Base-by-base conservation (phyloP, 2,797 vertebrate genomes). In the Dipus sagitta region DNA sequence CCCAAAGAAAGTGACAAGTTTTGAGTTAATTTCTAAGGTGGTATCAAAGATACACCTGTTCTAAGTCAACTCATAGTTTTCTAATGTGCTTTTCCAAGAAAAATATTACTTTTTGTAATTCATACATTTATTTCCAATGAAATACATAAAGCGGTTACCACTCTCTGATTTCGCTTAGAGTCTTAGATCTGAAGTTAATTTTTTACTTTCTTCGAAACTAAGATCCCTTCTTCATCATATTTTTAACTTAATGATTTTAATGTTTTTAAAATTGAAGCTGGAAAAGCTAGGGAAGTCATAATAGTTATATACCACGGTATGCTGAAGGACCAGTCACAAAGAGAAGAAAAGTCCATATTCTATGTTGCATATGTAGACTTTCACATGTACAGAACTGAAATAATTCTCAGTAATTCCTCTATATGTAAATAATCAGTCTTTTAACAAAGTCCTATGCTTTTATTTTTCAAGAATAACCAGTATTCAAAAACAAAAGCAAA, bases 181-280 rank as follows among this genome's bases (percentile, higher is more conserved):
- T 38, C 38, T 38, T 38, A 38, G 38, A 38, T 38, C 38, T 38
- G 38, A 38, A 38, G 38, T 38, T 38, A 3, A 38, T 38, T 2
- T 88, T 70, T 75, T 84, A 34, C 28, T 21, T 72, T 65, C 42
- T 80, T 88, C 54, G 54, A 32, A 85, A 92, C 68, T 12, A 77
- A 38, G 26, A 75, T 77, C 1, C 24, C 34, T 71, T 79, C 21
- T 64, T 0, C 2, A 72, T 3, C 26, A 75, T 2, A 68, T 47
- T 83, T 91, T 86, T 28, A 82, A 60, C 30, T 34, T 74, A 74
- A 74, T 20, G 14, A 47, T 11, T 86, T 85, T 65, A 47, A 13
- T 68, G 32, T 70, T 85, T 91, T 80, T 64, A 80, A 86, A 20
- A 23, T 13, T 62, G 62, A 60, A 6, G 0, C 10, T 83, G 24